Evolutionary conservation across 2,113 vertebrate species (phyloP).

Genomic region (Steatornis caripensis): DNA sequence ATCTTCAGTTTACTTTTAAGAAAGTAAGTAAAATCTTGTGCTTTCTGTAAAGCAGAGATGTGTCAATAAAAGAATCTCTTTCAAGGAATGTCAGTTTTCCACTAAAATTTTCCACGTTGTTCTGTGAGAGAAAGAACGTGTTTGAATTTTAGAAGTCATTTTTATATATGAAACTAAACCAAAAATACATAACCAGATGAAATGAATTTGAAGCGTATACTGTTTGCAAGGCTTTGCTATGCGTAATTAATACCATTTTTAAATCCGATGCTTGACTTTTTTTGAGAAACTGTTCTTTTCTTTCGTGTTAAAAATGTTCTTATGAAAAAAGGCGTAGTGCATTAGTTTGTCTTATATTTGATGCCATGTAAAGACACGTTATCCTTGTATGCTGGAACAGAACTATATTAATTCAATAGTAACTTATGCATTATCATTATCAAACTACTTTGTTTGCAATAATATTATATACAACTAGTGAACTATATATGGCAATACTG

Average conservation of each 20-base stretch:
- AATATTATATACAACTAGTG: background rate
- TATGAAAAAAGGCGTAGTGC: background rate
- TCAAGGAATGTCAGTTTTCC: background rate
- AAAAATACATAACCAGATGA: background rate
- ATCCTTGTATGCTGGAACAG: background rate
- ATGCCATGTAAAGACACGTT: background rate
- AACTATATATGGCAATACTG: accelerated
- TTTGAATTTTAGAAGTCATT: background rate
- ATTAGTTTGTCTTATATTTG: background rate
- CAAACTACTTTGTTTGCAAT: background rate
- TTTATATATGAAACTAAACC: background rate
- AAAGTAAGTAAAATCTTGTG: background rate
- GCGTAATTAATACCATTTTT: background rate
- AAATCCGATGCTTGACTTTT: background rate
- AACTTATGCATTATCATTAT: background rate
- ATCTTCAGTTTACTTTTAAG: background rate
- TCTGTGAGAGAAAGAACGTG: background rate
- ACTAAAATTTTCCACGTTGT: background rate
- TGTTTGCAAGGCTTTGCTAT: background rate
- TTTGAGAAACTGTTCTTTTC: background rate
- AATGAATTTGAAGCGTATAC: background rate
- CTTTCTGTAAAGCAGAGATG: background rate
- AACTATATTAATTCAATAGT: background rate
- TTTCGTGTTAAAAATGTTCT: background rate
- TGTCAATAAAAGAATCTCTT: background rate